A percentile compares a stretch with the other conserved stretches of the same genome.
Evolutionary conservation across 2,113 vertebrate genomes (phyloP).

Genomic region (Hystrix brachyura): DNA sequence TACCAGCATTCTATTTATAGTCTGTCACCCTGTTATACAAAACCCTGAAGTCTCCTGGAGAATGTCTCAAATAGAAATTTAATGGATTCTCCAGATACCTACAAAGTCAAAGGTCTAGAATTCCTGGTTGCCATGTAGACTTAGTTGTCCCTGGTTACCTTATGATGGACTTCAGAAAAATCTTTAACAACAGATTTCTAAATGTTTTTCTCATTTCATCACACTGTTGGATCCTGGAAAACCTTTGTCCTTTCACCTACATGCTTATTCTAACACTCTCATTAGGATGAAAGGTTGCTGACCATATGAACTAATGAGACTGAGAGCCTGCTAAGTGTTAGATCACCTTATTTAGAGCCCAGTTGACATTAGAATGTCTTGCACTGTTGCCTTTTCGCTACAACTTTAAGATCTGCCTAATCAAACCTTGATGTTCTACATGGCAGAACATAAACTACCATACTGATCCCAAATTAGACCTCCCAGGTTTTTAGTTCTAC

Average conservation of each 20-base stretch:
- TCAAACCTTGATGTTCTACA: constrained; percentile 67
- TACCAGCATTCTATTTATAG: constrained; percentile 71
- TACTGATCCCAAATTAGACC: constrained; percentile 73
- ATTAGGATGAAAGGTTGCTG: background rate
- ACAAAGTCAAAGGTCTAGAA: constrained; percentile 3
- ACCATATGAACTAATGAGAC: background rate
- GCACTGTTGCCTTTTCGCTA: constrained; percentile 60
- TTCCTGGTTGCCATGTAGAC: constrained; percentile 46
- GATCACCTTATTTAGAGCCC: background rate
- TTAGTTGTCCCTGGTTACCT: constrained; percentile 32
- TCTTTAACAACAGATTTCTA: background rate
- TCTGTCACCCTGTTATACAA: constrained; percentile 5
- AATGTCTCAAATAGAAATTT: constrained; percentile 66
- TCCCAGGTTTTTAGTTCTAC: constrained; percentile 56
- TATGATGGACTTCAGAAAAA: constrained; percentile 13
- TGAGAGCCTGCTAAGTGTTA: background rate
- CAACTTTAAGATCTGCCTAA: constrained; percentile 47
- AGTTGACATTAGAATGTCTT: constrained; percentile 58
- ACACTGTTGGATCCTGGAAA: background rate
- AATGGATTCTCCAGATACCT: constrained; percentile 39
- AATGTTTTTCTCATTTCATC: background rate
- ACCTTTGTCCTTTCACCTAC: background rate
- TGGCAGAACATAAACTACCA: constrained; percentile 54
- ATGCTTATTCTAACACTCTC: background rate
- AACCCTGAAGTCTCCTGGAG: constrained; percentile 57